A percentile compares a stretch with the other conserved stretches of the same genome.
Conservation (phyloP, 2,888 invertebrate genomes). For the Rosalia funebris region DNA sequence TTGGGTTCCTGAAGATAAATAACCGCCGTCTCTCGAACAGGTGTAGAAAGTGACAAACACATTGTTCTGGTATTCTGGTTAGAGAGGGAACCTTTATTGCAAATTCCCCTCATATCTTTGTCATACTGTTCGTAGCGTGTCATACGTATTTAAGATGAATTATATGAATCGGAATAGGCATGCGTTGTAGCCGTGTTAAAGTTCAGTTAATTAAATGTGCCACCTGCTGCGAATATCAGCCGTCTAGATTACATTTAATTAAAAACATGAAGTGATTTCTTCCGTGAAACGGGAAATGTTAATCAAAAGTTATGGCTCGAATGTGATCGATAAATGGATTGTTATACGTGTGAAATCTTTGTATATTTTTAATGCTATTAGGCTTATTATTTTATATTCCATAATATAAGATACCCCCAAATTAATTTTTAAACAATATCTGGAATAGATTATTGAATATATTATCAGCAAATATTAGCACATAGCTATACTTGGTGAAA, state of each 20-base stretch:
- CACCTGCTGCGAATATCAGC: conserved; percentile 2
- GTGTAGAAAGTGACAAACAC: conserved; percentile 45
- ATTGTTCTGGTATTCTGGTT: conserved; percentile 40
- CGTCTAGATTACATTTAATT: not conserved
- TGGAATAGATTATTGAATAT: no score
- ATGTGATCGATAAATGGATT: no score
- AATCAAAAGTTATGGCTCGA: no score
- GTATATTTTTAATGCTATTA: no score
- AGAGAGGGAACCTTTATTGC: conserved; percentile 46
- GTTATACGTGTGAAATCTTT: no score
- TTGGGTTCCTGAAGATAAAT: conserved; percentile 40
- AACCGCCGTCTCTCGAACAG: conserved; percentile 41
- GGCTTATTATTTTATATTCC: no score
- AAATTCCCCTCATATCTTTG: conserved; percentile 44
- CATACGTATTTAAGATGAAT: conserved; percentile 33
- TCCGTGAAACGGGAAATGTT: no score
- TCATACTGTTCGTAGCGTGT: conserved; percentile 32
- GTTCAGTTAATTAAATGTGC: conserved; percentile 11
- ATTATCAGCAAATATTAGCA: no score
- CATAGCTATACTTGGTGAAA: no score
- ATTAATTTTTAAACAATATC: no score
- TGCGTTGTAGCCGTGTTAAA: not conserved
- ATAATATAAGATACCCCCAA: no score
- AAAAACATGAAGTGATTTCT: no score
- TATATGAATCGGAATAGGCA: conserved; percentile 3